Conservation (phyloP, 1,140 invertebrate species). For the Coboldia fuscipes region DNA sequence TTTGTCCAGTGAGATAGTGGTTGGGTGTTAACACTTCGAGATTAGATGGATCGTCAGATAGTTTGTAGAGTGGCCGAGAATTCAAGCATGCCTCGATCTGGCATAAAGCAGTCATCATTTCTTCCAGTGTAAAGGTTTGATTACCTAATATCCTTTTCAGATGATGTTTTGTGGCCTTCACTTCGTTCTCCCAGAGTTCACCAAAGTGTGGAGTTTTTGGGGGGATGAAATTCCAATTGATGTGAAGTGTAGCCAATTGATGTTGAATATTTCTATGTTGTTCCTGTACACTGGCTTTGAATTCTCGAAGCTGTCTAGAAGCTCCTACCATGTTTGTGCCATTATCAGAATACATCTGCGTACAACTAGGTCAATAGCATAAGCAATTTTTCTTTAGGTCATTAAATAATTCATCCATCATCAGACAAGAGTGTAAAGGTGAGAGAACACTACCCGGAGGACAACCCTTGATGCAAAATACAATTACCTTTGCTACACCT, state of each 20-base stretch:
- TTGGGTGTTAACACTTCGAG: slow-evolving; percentile 11
- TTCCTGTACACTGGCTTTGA: neutral
- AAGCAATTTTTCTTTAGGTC: slow-evolving; percentile 5
- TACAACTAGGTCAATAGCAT: too few relatives aligned
- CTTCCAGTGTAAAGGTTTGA: slow-evolving; percentile 6
- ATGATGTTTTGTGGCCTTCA: slow-evolving; percentile 12
- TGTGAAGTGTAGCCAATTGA: slow-evolving; percentile 5
- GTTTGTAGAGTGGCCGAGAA: slow-evolving; percentile 7
- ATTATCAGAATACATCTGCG: slow-evolving; percentile 13
- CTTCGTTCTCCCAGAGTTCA: slow-evolving; percentile 12
- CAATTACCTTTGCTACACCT: slow-evolving; percentile 5
- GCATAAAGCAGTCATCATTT: slow-evolving; percentile 7
- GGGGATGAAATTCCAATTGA: slow-evolving; percentile 11
- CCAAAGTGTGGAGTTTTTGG: slow-evolving; percentile 12
- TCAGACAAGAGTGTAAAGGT: slow-evolving; percentile 9
- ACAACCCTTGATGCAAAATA: slow-evolving; percentile 11
- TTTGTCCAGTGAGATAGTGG: slow-evolving; percentile 15
- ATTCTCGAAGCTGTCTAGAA: slow-evolving; percentile 6
- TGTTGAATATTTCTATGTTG: neutral
- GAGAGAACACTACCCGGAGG: slow-evolving; percentile 10
- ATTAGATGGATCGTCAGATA: slow-evolving; percentile 11
- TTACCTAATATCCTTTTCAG: slow-evolving; percentile 7
- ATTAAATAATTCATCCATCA: slow-evolving; percentile 8
- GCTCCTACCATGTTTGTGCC: slow-evolving; percentile 17
- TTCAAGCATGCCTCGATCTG: slow-evolving; percentile 11